Percentiles rank a stretch among this genome's conserved stretches.
phyloP scores from a whole-genome alignment of 2,797 vertebrate species.

The Platyrinchus mystaceus region DNA sequence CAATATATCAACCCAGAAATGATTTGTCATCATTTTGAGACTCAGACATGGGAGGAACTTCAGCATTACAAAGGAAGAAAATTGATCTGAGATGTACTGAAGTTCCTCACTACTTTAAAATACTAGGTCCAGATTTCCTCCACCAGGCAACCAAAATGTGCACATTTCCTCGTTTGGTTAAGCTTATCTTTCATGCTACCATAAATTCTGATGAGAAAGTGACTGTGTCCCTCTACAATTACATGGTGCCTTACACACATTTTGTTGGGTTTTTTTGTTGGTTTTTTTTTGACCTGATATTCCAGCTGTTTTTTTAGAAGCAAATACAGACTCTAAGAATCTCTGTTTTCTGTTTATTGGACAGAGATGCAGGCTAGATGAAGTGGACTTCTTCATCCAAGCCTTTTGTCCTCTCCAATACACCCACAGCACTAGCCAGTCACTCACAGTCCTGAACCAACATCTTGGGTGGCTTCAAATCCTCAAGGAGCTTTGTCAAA shows the following conservation, averaged over 20 bases:
- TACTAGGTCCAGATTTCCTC: neutral
- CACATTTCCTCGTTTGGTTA: neutral
- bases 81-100: neutral
- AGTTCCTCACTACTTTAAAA: neutral
- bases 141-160: neutral
- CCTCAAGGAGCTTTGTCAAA: neutral
- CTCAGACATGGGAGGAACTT: neutral
- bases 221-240: neutral
- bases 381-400: neutral
- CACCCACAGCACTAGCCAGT: neutral
- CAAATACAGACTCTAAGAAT: neutral
- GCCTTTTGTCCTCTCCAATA: neutral
- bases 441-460: neutral
- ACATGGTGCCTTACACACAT: neutral
- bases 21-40: neutral
- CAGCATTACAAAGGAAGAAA: neutral
- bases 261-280: no score
- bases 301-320: neutral
- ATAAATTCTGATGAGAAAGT: neutral
- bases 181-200: neutral
- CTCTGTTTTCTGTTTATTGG: neutral
- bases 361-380: neutral
- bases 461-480: neutral
- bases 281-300: accelerated
- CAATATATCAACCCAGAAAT: neutral